phyloP scores from a whole-genome alignment of 2,797 vertebrate species.

The Alexandromys oeconomus region DNA sequence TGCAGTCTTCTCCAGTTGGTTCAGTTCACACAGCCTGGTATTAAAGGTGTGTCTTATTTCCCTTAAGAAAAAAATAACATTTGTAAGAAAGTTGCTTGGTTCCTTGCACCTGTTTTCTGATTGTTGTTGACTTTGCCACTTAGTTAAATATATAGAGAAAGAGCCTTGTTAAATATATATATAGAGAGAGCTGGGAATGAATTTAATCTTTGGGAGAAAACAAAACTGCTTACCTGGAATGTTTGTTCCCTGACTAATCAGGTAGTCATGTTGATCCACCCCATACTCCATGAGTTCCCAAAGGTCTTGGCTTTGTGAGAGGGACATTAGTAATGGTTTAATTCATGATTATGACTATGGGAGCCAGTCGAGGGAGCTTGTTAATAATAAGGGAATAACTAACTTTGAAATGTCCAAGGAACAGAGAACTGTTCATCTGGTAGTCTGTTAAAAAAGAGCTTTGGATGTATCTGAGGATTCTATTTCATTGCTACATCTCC shows the following conservation, averaged over 20 bases:
- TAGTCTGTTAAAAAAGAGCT: neutral
- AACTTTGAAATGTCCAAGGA: slow-evolving; percentile 25
- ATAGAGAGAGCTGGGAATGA: slow-evolving; percentile 63
- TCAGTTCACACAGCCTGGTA: slow-evolving; percentile 67
- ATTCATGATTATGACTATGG: slow-evolving; percentile 17
- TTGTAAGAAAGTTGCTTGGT: slow-evolving; percentile 73
- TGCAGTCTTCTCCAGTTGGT: neutral
- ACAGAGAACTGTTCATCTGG: neutral
- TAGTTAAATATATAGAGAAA: slow-evolving; percentile 75
- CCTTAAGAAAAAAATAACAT: slow-evolving; percentile 76
- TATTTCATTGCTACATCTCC: neutral
- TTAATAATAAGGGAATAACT: neutral
- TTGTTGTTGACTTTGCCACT: slow-evolving; percentile 79
- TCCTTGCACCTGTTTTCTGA: slow-evolving; percentile 76
- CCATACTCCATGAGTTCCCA: slow-evolving; percentile 26
- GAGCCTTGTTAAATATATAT: slow-evolving; percentile 75
- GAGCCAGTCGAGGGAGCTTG: neutral
- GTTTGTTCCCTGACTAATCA: slow-evolving; percentile 80
- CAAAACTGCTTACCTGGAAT: slow-evolving; percentile 78
- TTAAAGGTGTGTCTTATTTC: slow-evolving; percentile 75
- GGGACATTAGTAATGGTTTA: slow-evolving; percentile 34
- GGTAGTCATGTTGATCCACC: slow-evolving; percentile 65
- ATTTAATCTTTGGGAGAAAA: slow-evolving; percentile 78
- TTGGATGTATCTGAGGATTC: neutral
- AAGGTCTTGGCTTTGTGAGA: slow-evolving; percentile 15